Evolutionary conservation across 2,888 invertebrate genomes (phyloP).

Genomic region (Chymomyza amoena): DNA sequence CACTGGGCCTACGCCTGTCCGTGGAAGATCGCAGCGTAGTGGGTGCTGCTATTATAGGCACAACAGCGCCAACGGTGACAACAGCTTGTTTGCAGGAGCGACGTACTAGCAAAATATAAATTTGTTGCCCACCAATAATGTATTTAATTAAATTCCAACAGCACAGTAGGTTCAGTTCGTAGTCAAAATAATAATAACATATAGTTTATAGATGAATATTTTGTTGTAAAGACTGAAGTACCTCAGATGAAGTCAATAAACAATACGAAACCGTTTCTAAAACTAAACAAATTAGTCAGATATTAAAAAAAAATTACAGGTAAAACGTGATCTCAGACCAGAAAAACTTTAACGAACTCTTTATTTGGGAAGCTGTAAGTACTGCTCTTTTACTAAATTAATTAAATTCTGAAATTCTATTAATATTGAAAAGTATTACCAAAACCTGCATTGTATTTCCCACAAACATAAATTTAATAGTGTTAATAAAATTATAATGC

Average conservation of each 20-base stretch:
- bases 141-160: slow-evolving; percentile 55
- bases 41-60: slow-evolving; percentile 71
- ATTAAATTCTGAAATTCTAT: no score
- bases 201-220: slow-evolving; percentile 61
- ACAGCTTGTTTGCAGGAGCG: slow-evolving; percentile 57
- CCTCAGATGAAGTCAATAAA: slow-evolving; percentile 74
- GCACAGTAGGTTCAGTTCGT: slow-evolving; percentile 8
- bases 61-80: slow-evolving; percentile 68
- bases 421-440: no score
- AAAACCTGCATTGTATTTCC: no score
- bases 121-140: slow-evolving; percentile 9
- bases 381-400: no score
- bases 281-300: slow-evolving; percentile 18
- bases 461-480: no score
- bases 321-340: no score
- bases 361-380: no score
- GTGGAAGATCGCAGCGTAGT: slow-evolving; percentile 44
- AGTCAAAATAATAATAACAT: slow-evolving; percentile 30
- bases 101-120: slow-evolving; percentile 48
- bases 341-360: no score
- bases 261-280: slow-evolving; percentile 60
- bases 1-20: slow-evolving; percentile 40
- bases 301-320: no score
- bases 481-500: no score
- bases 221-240: slow-evolving; percentile 74